A percentile compares a stretch with the other conserved stretches of the same genome.
These are phyloP conservation scores for Hofmannophila pseudospretella DNA, from an alignment of 2,888 invertebrate genomes.

Conservation along the genomic window DNA sequence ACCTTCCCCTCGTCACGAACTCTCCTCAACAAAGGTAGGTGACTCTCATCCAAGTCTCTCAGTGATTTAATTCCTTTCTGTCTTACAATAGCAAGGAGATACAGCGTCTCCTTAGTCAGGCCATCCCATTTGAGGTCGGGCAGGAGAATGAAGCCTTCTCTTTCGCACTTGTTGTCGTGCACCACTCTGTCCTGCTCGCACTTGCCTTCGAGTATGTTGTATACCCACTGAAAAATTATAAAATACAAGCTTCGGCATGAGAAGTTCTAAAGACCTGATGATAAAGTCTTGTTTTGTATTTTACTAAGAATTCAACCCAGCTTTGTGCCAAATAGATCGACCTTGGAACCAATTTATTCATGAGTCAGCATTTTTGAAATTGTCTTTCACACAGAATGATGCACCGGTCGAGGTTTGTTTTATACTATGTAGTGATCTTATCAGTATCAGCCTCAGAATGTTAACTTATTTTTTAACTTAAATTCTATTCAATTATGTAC, in stretches of 20 bases:
- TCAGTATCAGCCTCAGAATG: too few relatives aligned
- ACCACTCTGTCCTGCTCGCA: constrained; percentile 93
- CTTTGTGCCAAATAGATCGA: too few relatives aligned
- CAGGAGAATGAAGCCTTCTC: constrained; percentile 90
- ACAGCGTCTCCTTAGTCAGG: constrained; percentile 84
- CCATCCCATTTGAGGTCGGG: constrained; percentile 99
- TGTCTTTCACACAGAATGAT: too few relatives aligned
- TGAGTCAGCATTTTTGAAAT: too few relatives aligned
- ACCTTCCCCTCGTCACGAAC: constrained; percentile 86
- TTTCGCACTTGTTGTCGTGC: constrained; percentile 81
- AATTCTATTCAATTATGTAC: too few relatives aligned
- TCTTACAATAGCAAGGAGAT: constrained; percentile 89
- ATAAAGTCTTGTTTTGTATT: too few relatives aligned
- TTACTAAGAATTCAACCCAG: too few relatives aligned
- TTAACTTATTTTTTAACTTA: too few relatives aligned
- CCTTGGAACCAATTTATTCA: too few relatives aligned
- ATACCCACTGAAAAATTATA: constrained; percentile 90
- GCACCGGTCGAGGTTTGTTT: too few relatives aligned
- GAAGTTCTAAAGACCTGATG: too few relatives aligned
- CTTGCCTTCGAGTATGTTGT: constrained; percentile 95
- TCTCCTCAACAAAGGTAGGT: constrained; percentile 90
- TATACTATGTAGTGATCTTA: too few relatives aligned
- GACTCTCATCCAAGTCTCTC: constrained; percentile 86
- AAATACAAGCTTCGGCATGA: neutral
- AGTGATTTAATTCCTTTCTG: constrained; percentile 87